A percentile compares a stretch with the other conserved stretches of the same genome.
These are phyloP conservation scores for Escarpia spicata DNA, from an alignment of 2,888 invertebrate species.

Conservation along the genomic window DNA sequence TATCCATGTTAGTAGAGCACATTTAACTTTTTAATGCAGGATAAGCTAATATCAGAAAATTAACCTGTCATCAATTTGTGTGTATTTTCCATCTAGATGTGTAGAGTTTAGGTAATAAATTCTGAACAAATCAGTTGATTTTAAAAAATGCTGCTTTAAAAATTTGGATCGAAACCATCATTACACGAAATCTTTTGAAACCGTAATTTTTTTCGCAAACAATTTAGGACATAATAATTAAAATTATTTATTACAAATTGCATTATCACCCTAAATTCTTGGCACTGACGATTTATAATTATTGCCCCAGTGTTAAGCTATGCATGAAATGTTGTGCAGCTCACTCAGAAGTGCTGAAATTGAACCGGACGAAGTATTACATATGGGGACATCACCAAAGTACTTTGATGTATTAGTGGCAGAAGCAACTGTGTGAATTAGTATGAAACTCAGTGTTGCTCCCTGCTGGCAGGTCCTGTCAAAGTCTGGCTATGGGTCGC, in stretches of 20 bases:
- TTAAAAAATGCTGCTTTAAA: background rate
- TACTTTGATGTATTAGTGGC: background rate
- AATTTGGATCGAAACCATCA: too few species aligned
- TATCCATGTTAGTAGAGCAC: background rate
- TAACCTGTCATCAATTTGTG: too few species aligned
- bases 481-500: background rate
- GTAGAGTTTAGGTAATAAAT: too few species aligned
- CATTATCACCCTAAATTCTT: too few species aligned
- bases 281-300: too few species aligned
- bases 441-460: background rate
- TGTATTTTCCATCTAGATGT: too few species aligned
- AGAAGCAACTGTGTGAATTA: conserved; percentile 2
- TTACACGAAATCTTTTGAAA: too few species aligned
- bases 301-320: background rate
- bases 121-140: background rate
- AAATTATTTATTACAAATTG: too few species aligned
- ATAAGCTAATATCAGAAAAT: too few species aligned
- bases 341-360: background rate
- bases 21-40: background rate
- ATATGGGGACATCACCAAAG: background rate
- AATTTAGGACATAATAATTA: too few species aligned
- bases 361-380: background rate
- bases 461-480: background rate
- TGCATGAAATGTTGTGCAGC: background rate
- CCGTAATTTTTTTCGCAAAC: too few species aligned